Base-by-base conservation (phyloP, 35 echinoderm and acorn worm genomes). In the Heliocidaris tuberculata region DNA sequence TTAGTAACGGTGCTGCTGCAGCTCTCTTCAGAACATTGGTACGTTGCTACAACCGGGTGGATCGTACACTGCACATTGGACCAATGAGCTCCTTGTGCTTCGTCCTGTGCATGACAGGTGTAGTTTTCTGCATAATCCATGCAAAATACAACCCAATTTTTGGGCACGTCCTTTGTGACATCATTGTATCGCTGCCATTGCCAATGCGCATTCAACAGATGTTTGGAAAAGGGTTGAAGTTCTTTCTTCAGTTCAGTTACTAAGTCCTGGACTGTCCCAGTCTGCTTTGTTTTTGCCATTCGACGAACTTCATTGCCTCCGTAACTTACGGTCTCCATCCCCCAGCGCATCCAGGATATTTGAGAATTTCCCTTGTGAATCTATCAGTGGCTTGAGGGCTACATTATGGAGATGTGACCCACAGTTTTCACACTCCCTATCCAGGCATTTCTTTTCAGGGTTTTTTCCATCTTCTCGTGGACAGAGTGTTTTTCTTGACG, bases 21-120 rank as follows among this genome's bases (percentile, higher is more conserved):
- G 35, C 35, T 42, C 35, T 42, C 35, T 42, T 42, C 35, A 42
- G 35, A 42, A 42, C 0, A 42, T 42, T 42, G 35, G 35, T 42
- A 42, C 35, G 35, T 42, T 42, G 92, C 96, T 27, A 97, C 94
- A 85, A 97, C 49, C 12, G 96, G 94, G 93, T 95, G 96, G 70
- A 97, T 97, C 30, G 96, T 97, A 2, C 94, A 94, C 59, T 97
- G 96, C 13, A 95, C 31, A 70, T 95, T 95, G 2, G 94, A 87
- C 96, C 94, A 97, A 65, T 97, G 96, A 19, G 96, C 96, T 47
- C 94, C 93, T 49, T 97, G 96, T 21, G 96, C 96, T 85, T 97
- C 94, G 50, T 95, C 92, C 85, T 97, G 96, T 35, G 90, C 95
- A 35, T 95, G 94, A 50, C 96, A 97, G 61, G 93, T 97, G 52